A percentile compares a stretch with the other conserved stretches of the same genome.
Evolutionary conservation across 2,113 vertebrate genomes (phyloP).

Genomic region (Stegastes partitus): DNA sequence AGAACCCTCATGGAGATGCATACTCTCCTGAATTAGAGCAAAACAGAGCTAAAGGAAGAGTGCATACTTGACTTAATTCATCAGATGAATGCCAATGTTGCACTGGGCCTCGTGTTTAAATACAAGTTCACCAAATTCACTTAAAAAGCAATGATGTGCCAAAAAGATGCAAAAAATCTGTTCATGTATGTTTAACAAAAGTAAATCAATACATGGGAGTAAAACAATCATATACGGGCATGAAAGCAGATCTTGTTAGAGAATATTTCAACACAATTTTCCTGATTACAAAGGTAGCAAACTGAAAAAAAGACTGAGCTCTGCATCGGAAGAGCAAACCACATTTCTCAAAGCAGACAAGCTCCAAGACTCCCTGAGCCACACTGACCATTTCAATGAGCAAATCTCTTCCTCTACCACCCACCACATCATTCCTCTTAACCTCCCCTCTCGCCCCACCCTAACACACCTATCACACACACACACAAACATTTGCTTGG

Average conservation of each 20-base stretch:
- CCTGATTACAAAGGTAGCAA: background rate
- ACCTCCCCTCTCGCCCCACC: slow-evolving; percentile 14
- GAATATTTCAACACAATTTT: background rate
- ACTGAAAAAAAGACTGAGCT: background rate
- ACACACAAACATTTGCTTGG: slow-evolving; percentile 44
- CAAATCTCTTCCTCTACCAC: slow-evolving; percentile 24
- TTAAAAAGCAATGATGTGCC: too few relatives aligned
- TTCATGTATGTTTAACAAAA: too few relatives aligned
- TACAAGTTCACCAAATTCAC: too few relatives aligned
- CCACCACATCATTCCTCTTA: slow-evolving; percentile 42
- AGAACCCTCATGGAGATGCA: too few relatives aligned
- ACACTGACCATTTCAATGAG: slow-evolving; percentile 41
- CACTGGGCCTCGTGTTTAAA: background rate
- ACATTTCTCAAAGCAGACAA: background rate
- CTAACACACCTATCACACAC: slow-evolving; percentile 17
- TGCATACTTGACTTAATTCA: background rate
- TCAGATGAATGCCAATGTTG: background rate
- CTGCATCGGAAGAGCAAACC: background rate
- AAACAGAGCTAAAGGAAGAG: too few relatives aligned
- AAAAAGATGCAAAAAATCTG: too few relatives aligned
- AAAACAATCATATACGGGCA: too few relatives aligned
- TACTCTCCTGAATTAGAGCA: too few relatives aligned
- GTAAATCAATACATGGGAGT: too few relatives aligned
- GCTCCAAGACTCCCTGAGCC: background rate
- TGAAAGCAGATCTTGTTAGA: too few relatives aligned